Evolutionary conservation across 2,113 vertebrate species (phyloP), one percentile per base, ranked within the genome.

Genomic region (Engystomops pustulosus): DNA sequence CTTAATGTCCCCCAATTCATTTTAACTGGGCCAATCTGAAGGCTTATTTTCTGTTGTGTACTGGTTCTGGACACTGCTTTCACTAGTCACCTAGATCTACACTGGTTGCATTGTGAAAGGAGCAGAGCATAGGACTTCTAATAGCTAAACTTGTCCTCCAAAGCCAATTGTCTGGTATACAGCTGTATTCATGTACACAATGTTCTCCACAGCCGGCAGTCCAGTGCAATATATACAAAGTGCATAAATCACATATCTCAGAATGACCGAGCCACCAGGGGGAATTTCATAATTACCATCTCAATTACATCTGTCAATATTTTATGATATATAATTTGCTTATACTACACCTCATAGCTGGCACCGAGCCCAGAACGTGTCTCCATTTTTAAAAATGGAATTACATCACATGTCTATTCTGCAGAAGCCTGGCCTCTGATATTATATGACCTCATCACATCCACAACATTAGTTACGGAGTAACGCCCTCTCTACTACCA

Each of bases 221-320:
- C 60, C 30, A 7, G 27, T 36, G 17, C 4, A 70, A 11, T 36
- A 12, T 6, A 47, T 11, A 47, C 10, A 47, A 45, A 45, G 47
- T 17, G 41, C 23, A 27, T 45, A 25, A 25, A 7, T 17, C 4
- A 0, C 11, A 41, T 2, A 14, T 72, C 23, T 14, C 36, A 23
- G n/a, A 25, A 18, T 45, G 3, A 27, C 11, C 27, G 69, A 15
- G 41, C 69, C 2, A 10, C 23, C n/a, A 44, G 38, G 8, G 12
- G 69, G 69, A 72, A 72, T 25, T 44, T 44, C n/a, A 47, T 44
- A 14, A 44, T 25, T 45, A 15, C 23, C 23, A 27, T 25, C 41
- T 72, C 41, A 72, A 72, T 45, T 45, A 47, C 23, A 47, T 23
- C 68, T 25, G 68, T 45, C 69, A 70, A 12, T 44, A 70, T 44